phyloP scores from a whole-genome alignment of 2,113 vertebrate genomes.

The Daubentonia madagascariensis region DNA sequence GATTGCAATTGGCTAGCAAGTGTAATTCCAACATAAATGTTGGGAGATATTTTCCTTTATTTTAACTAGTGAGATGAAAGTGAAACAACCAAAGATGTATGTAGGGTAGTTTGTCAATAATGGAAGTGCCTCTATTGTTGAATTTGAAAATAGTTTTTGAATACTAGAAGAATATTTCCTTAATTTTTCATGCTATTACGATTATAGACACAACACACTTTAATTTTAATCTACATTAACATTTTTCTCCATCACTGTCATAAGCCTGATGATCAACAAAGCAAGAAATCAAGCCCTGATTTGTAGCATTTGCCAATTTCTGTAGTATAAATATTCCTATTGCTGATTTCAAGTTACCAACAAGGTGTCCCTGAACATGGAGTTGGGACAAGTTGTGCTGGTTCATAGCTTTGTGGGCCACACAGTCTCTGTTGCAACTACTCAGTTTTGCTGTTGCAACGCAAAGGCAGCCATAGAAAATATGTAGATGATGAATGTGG shows the following conservation, averaged over 20 bases:
- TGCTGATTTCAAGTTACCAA: neutral
- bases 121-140: neutral
- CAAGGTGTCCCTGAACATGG: neutral
- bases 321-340: neutral
- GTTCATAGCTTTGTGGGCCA: neutral
- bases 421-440: neutral
- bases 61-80: neutral
- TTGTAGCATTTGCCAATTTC: neutral
- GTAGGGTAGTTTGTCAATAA: neutral
- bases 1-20: neutral
- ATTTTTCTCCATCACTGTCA: neutral
- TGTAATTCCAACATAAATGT: neutral
- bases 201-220: neutral
- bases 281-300: neutral
- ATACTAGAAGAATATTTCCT: slow-evolving; percentile 1
- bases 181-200: neutral
- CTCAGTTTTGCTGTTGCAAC: neutral
- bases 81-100: neutral
- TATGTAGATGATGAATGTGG: neutral
- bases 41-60: neutral
- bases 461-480: neutral
- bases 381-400: neutral
- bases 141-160: neutral
- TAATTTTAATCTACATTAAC: neutral
- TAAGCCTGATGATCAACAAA: neutral